phyloP scores from a whole-genome alignment of 2,797 vertebrate species.

The Sebastes reedi region DNA sequence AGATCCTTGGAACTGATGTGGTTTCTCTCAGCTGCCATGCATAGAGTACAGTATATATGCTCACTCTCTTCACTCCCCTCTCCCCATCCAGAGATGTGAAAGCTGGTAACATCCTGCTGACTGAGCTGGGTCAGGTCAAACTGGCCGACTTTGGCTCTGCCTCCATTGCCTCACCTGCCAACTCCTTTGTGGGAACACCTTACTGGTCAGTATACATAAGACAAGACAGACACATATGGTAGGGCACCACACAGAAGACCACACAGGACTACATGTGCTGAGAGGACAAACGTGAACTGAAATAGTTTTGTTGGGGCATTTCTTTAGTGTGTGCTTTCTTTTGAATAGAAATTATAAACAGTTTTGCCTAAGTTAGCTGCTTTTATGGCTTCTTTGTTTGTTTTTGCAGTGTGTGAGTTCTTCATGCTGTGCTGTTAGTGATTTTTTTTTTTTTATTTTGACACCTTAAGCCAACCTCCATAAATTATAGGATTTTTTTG shows the following conservation, averaged over 20 bases:
- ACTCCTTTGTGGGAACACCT: slow-evolving; percentile 98
- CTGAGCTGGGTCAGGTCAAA: slow-evolving; percentile 98
- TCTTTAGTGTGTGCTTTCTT: background rate
- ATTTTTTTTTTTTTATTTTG: background rate
- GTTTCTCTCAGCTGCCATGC: background rate
- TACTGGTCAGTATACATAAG: slow-evolving; percentile 89
- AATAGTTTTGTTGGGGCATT: background rate
- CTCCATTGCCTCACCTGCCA: slow-evolving; percentile 96
- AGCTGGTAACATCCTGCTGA: slow-evolving; percentile 98
- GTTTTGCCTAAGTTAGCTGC: background rate
- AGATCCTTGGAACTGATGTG: background rate
- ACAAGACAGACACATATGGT: background rate
- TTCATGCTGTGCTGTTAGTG: background rate
- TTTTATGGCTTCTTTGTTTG: background rate
- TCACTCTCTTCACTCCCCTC: background rate
- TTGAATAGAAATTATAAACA: background rate
- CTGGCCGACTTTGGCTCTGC: slow-evolving; percentile 98
- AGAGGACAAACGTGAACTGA: background rate
- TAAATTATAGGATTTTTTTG: background rate
- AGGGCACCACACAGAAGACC: background rate
- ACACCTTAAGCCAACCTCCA: background rate
- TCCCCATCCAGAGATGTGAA: slow-evolving; percentile 91
- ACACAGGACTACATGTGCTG: background rate
- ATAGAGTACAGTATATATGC: background rate
- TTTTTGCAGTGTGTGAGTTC: background rate